These are phyloP conservation scores for Microtus ochrogaster DNA, from an alignment of 2,113 vertebrate genomes.

Conservation along the genomic window DNA sequence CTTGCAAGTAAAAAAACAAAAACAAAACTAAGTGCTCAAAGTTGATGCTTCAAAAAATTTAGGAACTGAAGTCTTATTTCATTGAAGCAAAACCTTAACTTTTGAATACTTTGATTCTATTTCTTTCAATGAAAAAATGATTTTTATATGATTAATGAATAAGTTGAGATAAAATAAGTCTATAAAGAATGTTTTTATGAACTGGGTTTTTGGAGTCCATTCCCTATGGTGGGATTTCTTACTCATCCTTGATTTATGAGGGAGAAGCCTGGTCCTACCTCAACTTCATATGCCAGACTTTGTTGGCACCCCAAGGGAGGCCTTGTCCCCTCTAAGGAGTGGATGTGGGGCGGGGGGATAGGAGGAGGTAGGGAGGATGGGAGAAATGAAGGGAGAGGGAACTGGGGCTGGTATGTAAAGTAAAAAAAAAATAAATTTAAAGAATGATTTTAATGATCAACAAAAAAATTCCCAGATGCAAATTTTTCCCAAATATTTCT, in stretches of 20 bases:
- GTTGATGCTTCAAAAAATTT: slow-evolving; percentile 47
- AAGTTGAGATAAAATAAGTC: neutral
- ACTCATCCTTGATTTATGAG: too few relatives aligned
- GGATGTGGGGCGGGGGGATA: too few relatives aligned
- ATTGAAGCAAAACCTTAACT: slow-evolving; percentile 36
- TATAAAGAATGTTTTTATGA: slow-evolving; percentile 47
- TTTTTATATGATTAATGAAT: slow-evolving; percentile 25
- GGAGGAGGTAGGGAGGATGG: too few relatives aligned
- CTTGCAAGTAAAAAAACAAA: slow-evolving; percentile 23
- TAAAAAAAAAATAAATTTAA: neutral
- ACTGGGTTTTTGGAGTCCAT: too few relatives aligned
- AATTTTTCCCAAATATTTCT: neutral
- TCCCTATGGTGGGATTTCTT: too few relatives aligned
- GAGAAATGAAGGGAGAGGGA: too few relatives aligned
- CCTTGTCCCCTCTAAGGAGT: too few relatives aligned
- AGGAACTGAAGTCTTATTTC: slow-evolving; percentile 35
- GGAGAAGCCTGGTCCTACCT: too few relatives aligned
- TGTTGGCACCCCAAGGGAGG: too few relatives aligned
- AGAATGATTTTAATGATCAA: slow-evolving; percentile 48
- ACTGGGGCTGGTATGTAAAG: too few relatives aligned
- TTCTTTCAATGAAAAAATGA: slow-evolving; percentile 33
- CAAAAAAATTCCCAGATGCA: neutral
- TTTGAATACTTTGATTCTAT: slow-evolving; percentile 26
- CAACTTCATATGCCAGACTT: too few relatives aligned
- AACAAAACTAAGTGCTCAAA: neutral